These are phyloP conservation scores for Agriopis aurantiaria DNA, from an alignment of 2,888 invertebrate genomes.

Conservation along the genomic window DNA sequence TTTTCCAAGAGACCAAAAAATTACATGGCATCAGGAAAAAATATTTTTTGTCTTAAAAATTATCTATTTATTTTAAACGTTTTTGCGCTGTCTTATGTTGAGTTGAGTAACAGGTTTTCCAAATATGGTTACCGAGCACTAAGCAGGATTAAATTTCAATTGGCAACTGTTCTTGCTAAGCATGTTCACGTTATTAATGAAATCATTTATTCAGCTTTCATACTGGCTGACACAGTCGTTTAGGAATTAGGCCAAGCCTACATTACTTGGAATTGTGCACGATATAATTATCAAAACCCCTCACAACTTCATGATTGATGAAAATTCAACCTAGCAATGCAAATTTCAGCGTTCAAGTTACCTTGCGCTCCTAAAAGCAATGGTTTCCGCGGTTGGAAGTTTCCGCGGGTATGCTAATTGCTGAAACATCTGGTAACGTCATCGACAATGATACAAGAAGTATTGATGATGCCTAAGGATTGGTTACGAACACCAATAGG, in stretches of 20 bases:
- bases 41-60: no score
- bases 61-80: no score
- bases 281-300: constrained; percentile 44
- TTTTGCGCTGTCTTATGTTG: not conserved
- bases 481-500: no score
- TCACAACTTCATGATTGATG: not conserved
- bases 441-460: constrained; percentile 24
- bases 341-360: constrained; percentile 17
- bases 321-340: constrained; percentile 1
- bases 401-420: constrained; percentile 37
- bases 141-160: constrained; percentile 32
- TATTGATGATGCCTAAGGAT: not conserved
- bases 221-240: constrained; percentile 48
- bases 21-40: not conserved
- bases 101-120: constrained; percentile 17
- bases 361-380: not conserved
- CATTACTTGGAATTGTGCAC: constrained; percentile 48
- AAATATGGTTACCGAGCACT: constrained; percentile 18
- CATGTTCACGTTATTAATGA: constrained; percentile 31
- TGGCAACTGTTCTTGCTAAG: constrained; percentile 28
- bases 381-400: constrained; percentile 36
- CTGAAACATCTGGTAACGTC: constrained; percentile 39
- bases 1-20: not conserved
- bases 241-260: constrained; percentile 51
- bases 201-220: constrained; percentile 52